Percentiles rank a stretch among this genome's conserved stretches.
Evolutionary conservation across 2,888 invertebrate species (phyloP).

Genomic region (Melieria crassipennis): DNA sequence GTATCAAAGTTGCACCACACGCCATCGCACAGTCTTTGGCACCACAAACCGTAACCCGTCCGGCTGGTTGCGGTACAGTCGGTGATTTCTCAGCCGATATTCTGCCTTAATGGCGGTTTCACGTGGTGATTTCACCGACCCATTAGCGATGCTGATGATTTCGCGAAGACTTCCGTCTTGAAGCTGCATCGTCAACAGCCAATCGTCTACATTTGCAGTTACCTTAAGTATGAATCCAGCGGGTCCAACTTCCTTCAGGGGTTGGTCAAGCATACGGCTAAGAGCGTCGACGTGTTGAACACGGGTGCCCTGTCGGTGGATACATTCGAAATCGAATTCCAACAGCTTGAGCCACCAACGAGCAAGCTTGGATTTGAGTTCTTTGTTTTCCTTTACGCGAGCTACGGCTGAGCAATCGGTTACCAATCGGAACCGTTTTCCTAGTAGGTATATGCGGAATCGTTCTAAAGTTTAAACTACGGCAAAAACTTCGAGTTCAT

Average conservation of each 20-base stretch:
- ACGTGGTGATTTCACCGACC: too few species aligned
- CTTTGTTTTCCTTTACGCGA: conserved; percentile 10
- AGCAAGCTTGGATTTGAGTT: conserved; percentile 24
- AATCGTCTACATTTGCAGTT: conserved; percentile 22
- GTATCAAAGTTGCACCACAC: not conserved
- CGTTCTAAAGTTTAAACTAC: conserved; percentile 39
- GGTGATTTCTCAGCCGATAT: too few species aligned
- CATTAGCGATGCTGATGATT: conserved; percentile 4
- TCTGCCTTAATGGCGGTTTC: too few species aligned
- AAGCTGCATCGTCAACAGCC: conserved; percentile 36
- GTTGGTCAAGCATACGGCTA: conserved; percentile 24
- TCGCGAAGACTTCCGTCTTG: conserved; percentile 30
- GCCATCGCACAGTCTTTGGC: not conserved
- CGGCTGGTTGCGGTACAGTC: not conserved
- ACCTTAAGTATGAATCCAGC: conserved; percentile 20
- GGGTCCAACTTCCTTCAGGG: conserved; percentile 24
- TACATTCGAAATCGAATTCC: too few species aligned
- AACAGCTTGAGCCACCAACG: conserved; percentile 23
- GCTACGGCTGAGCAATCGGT: conserved; percentile 25
- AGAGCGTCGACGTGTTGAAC: conserved; percentile 31
- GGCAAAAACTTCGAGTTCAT: conserved; percentile 40
- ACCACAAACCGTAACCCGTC: not conserved
- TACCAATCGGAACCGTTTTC: conserved; percentile 37
- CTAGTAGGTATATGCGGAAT: conserved; percentile 43
- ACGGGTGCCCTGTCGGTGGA: conserved; percentile 4